Evolutionary conservation across 2,113 vertebrate genomes (phyloP).

Genomic region (Ceratotherium simum): DNA sequence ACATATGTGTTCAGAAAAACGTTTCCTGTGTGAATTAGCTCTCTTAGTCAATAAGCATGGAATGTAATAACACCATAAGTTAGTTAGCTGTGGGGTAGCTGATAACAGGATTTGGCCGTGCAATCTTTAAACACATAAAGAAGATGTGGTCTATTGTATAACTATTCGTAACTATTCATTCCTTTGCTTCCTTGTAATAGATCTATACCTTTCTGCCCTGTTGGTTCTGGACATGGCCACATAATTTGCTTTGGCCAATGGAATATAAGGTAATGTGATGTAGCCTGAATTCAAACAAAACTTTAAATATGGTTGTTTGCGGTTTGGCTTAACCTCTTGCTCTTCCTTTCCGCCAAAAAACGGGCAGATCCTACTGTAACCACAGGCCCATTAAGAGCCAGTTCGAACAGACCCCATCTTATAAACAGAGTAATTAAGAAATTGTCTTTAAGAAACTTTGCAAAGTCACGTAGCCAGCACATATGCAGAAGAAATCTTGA

Average conservation of each 20-base stretch:
- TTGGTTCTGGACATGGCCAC: background rate
- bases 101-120: conserved; percentile 54
- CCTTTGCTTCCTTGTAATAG: conserved; percentile 11
- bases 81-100: conserved; percentile 72
- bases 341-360: background rate
- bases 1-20: conserved; percentile 73
- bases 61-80: conserved; percentile 61
- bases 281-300: background rate
- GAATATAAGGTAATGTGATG: background rate
- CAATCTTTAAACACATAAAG: conserved; percentile 23
- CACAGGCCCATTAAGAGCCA: too few relatives aligned
- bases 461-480: too few relatives aligned
- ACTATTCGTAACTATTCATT: background rate
- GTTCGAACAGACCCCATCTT: too few relatives aligned
- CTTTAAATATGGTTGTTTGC: background rate
- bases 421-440: too few relatives aligned
- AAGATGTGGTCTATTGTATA: conserved; percentile 28
- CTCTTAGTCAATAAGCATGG: conserved; percentile 68
- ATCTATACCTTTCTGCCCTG: background rate
- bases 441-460: too few relatives aligned
- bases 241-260: background rate
- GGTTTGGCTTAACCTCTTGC: background rate
- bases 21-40: conserved; percentile 74
- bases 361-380: background rate
- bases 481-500: too few relatives aligned